A percentile compares a stretch with the other conserved stretches of the same genome.
Conservation (phyloP, 2,113 vertebrate species). For the Xenopus laevis region DNA sequence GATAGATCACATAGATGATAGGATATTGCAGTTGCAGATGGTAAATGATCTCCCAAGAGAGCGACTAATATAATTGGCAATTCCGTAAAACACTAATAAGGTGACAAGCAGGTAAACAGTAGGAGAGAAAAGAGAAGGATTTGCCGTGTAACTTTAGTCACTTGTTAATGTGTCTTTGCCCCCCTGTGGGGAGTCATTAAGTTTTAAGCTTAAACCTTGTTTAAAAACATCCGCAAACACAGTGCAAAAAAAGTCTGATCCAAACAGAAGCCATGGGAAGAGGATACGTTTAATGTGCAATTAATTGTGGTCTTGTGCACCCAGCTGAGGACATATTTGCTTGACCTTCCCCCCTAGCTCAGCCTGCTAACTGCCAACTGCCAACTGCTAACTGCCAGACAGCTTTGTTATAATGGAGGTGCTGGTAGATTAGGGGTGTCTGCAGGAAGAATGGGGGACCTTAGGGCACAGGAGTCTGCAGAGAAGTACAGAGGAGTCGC, state of each 20-base stretch:
- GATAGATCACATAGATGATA: not conserved
- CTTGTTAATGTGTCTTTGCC: slow-evolving; percentile 46
- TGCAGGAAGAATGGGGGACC: too few relatives aligned
- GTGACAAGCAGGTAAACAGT: not conserved
- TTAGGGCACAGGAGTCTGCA: too few relatives aligned
- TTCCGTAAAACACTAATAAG: not conserved
- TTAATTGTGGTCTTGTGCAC: slow-evolving; percentile 57
- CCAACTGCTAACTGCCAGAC: not conserved
- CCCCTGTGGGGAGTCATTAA: slow-evolving; percentile 56
- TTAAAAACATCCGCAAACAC: slow-evolving; percentile 54
- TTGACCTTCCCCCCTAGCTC: slow-evolving; percentile 44
- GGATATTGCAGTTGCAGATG: too few relatives aligned
- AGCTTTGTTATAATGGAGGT: not conserved
- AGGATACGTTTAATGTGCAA: slow-evolving; percentile 56
- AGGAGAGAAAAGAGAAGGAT: not conserved
- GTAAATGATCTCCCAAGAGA: too few relatives aligned
- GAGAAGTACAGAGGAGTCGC: too few relatives aligned
- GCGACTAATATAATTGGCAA: not conserved
- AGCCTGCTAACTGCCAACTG: not conserved
- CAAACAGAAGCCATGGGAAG: slow-evolving; percentile 55
- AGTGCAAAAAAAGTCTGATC: slow-evolving; percentile 53
- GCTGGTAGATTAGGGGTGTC: too few relatives aligned
- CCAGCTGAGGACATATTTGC: slow-evolving; percentile 48
- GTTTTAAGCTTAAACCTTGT: slow-evolving; percentile 51
- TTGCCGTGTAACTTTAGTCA: slow-evolving; percentile 55